Evolutionary conservation across 2,888 invertebrate species (phyloP), one percentile per base, ranked within the genome.

Genomic region (Stenoptilia bipunctidactyla): DNA sequence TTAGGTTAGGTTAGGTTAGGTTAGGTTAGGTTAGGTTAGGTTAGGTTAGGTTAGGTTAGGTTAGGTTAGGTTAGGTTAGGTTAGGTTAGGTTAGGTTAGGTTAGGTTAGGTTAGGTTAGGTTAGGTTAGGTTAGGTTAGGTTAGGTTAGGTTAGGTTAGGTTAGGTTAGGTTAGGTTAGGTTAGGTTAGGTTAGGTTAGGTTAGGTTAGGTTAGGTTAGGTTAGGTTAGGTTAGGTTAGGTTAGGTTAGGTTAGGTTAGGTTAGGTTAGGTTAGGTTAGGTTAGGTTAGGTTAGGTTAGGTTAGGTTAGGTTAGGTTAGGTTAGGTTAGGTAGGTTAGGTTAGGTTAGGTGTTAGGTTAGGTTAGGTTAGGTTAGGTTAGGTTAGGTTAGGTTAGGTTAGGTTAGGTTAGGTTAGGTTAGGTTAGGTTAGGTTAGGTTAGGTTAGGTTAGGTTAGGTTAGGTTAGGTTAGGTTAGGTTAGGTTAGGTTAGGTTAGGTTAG

Each of bases 151-250:
- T 48, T 51, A 50, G 51, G 47, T 47, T 46, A 47, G 44, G 45
- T 47, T 45, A 48, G 48, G 46, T 50, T 49, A 47, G 49, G 50
- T 48, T 48, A 46, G 48, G 51, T 47, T 51, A 51, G 49, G 51
- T 48, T 51, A 47, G 50, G 48, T 46, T 48, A 47, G 48, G 50
- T 49, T 48, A 50, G 48, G 51, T 47, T 47, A 46, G 49, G 48
- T 47, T 49, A 45, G 45, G 47, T 47, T 42, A 45, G 46, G 44
- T 45, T 44, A 46, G 44, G 45, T 45, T 45, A 45, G 48, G 51
- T 46, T 46, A 42, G 47, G 44, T 46, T 30, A n/a, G 30, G 9
- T 30, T 30, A 30, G 30, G 30, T 30, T 30, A 30, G 30, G 30
- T 30, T 30, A 40, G 44, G 45, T 42, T 41, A 41, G 44, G 45